A percentile compares a stretch with the other conserved stretches of the same genome.
Conservation (phyloP, 2,113 vertebrate species). For the Hemibagrus wyckioides region DNA sequence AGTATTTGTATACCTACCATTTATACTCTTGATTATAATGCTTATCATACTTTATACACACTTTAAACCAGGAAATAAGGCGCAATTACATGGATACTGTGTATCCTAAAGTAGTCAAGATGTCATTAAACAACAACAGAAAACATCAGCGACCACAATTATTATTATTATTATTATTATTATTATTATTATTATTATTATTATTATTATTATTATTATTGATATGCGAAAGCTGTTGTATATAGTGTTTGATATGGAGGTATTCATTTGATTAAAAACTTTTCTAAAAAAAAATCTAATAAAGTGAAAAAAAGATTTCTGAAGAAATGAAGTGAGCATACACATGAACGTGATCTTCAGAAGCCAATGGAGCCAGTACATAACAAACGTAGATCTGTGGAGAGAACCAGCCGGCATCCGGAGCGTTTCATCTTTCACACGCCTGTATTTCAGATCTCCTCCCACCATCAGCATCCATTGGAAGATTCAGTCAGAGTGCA, state of each 20-base stretch:
- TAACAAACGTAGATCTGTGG: conserved; percentile 73
- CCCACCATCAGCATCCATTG: conserved; percentile 60
- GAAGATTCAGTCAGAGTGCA: conserved; percentile 61
- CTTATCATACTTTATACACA: conserved; percentile 74
- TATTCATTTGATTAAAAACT: conserved; percentile 99
- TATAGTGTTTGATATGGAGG: conserved; percentile 99
- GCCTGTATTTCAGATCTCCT: conserved; percentile 65
- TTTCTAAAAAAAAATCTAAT: conserved; percentile 86
- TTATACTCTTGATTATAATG: conserved; percentile 66
- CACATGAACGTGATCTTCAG: conserved; percentile 66
- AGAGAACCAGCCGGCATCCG: conserved; percentile 67
- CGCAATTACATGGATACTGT: conserved; percentile 97
- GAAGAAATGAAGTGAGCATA: conserved; percentile 73
- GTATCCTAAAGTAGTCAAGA: conserved; percentile 97
- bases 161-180: conserved; percentile 62
- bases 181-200: conserved; percentile 61
- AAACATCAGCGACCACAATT: background rate
- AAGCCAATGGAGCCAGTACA: conserved; percentile 74
- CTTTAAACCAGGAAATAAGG: conserved; percentile 87
- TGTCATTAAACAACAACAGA: conserved; percentile 75
- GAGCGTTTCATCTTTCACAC: conserved; percentile 73
- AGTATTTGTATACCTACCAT: conserved; percentile 71
- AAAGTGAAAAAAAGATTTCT: conserved; percentile 71
- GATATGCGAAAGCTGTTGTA: conserved; percentile 86
- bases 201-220: conserved; percentile 72